These are phyloP conservation scores for Pseudococcus viburni DNA, from an alignment of 2,888 invertebrate species.

Conservation along the genomic window DNA sequence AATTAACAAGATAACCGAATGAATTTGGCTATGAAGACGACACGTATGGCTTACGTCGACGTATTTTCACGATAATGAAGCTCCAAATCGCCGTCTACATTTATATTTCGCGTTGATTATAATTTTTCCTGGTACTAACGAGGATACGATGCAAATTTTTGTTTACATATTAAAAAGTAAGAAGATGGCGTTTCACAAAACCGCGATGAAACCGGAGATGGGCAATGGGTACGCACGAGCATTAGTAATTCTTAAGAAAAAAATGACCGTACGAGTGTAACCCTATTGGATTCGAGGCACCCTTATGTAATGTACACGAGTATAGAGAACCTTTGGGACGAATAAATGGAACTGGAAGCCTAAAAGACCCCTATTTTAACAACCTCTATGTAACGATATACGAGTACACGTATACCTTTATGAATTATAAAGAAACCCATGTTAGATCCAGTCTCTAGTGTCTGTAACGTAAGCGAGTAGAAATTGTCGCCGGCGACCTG, in stretches of 20 bases:
- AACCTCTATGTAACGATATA: conserved; percentile 8
- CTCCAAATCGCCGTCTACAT: background rate
- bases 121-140: background rate
- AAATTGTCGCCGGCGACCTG: background rate
- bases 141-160: background rate
- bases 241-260: conserved; percentile 39
- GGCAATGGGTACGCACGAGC: background rate
- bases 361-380: conserved; percentile 8
- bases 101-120: background rate
- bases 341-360: background rate
- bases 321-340: background rate
- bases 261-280: background rate
- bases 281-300: background rate
- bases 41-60: background rate
- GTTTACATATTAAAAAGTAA: background rate
- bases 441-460: background rate
- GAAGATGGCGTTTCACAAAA: background rate
- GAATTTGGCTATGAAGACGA: background rate
- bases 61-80: background rate
- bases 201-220: background rate
- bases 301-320: background rate
- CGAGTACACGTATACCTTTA: background rate
- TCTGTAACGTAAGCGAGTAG: background rate
- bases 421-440: background rate
- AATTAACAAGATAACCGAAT: background rate